Base-by-base conservation (phyloP, 2,888 invertebrate species). In the Diarsia mendica region DNA sequence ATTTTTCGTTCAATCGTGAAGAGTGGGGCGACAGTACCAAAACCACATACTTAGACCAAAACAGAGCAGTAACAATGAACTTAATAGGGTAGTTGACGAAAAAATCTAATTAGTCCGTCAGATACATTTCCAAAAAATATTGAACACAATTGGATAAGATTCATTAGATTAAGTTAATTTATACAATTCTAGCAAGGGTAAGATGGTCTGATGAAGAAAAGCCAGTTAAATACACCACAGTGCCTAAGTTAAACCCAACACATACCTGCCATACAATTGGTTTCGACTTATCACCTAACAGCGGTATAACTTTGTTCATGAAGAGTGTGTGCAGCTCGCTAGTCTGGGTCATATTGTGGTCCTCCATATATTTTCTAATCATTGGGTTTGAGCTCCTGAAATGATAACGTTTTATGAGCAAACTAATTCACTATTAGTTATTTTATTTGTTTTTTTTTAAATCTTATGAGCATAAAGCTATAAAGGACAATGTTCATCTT, bases 201-300 rank as follows among this genome's bases (percentile, higher is more conserved):
- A 53, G n/a, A 53, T n/a, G 53, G 10, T n/a, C 53, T 53, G 55
- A 55, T 55, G 39, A 8, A 39, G 39, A 8, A 39, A 39, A 39
- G 39, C 39, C 39, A 39, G 39, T 39, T 39, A 5, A 46, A 48
- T 48, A 48, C 48, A 4, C 11, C 13, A 13, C 11, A 48, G 0
- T 39, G 13, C 11, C 28, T 28, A 28, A 48, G 46, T 46, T 11
- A 46, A 13, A n/a, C 18, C n/a, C 49, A 11, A 10, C 76, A 88
- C 90, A 75, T 74, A 94, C 95, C 89, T 96, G 95, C 96, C 96
- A 96, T 13, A 96, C 94, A 13, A 95, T 92, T 3, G 93, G 90
- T 44, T 86, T 89, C 3, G 92, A 90, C 20, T 84, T 87, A 0
- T 88, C 79, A 0, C 90, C 90, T 0, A 96, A 86, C 4, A 95